Base-by-base conservation (phyloP, 2,113 vertebrate genomes). In the Emydura subglobosa region DNA sequence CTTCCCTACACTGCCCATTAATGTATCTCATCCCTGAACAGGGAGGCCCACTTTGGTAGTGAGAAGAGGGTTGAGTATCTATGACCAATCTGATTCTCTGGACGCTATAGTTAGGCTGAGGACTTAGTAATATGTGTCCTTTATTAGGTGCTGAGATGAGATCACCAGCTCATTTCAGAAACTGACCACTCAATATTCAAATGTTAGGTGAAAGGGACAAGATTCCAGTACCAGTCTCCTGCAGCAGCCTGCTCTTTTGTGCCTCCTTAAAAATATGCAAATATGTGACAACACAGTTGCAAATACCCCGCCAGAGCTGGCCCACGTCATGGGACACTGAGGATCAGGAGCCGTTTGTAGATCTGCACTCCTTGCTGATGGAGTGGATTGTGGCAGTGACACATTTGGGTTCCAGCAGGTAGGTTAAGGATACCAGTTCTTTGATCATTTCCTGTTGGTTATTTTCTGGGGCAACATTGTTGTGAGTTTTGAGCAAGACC, bases 301-400 rank as follows among this genome's bases (percentile, higher is more conserved):
- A 42, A 42, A 4, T 27, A 82, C 8, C 25, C 90, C 50, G 25
- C 24, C 24, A 44, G 17, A 91, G 14, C 5, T 59, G 79, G 10
- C 14, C 13, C 44, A 19, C 42, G 55, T 61, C 1, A 2, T 22
- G 19, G 14, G 22, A 78, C 5, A 47, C 1, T 49, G 0, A 0
- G 5, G 49, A 2, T 88, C n/a, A 85, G 74, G 10, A 47, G 59
- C 25, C 29, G 3, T 54, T 54, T 44, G 25, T 82, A 78, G 17
- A 76, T 25, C 34, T 34, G 54, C 82, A 29, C 3, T 39, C 17
- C 1, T 44, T 34, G 42, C 42, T 79, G 54, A 34, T 57, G 80
- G 14, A 65, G 39, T 0, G 2, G 47, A 19, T 25, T 7, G 44
- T 47, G 34, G 39, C 53, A 7, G 42, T 88, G 61, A 72, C 25